Percentiles rank a stretch among this genome's conserved stretches.
Conservation (phyloP, 1,140 invertebrate species). For the Ceratina australensis region DNA sequence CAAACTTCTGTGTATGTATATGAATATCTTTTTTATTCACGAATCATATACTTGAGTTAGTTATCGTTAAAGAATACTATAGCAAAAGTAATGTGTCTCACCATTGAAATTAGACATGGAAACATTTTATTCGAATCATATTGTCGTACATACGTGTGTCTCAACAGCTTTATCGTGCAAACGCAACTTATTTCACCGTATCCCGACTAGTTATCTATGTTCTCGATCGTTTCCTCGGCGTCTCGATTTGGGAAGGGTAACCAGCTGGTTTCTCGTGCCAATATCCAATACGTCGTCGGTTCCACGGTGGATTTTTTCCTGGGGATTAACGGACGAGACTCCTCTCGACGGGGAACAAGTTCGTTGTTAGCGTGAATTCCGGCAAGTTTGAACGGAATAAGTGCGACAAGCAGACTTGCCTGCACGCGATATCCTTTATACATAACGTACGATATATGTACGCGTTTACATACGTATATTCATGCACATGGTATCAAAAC, state of each 20-base stretch:
- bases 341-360: conserved; percentile 21
- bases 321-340: neutral
- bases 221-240: neutral
- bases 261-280: neutral
- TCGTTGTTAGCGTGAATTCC: conserved; percentile 31
- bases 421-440: conserved; percentile 22
- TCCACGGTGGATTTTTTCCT: neutral
- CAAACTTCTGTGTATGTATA: neutral
- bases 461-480: neutral
- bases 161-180: neutral
- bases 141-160: neutral
- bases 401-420: conserved; percentile 41
- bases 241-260: neutral
- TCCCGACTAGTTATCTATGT: neutral
- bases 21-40: neutral
- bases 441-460: neutral
- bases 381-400: conserved; percentile 24
- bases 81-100: too few relatives aligned
- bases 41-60: too few relatives aligned
- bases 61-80: too few relatives aligned
- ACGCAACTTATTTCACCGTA: neutral
- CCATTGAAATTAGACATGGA: too few relatives aligned
- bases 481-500: neutral
- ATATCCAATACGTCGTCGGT: conserved; percentile 15
- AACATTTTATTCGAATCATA: too few relatives aligned